These are phyloP conservation scores for Nyctibius grandis DNA, from an alignment of 2,797 vertebrate species.

Conservation along the genomic window DNA sequence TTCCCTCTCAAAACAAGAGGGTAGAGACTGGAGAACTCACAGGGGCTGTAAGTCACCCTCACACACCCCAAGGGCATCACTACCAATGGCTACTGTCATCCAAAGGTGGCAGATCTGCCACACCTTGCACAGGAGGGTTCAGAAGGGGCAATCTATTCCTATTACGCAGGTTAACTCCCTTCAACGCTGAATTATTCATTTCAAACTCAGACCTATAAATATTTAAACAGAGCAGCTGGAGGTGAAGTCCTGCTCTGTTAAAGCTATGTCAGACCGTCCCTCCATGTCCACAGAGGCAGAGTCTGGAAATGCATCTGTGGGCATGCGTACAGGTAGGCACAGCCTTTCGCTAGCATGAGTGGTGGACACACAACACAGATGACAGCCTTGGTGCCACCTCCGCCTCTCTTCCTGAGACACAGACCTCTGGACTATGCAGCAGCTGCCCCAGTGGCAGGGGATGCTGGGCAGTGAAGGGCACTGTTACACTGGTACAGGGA, in stretches of 20 bases:
- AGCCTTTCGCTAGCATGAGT: background rate
- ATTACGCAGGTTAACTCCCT: background rate
- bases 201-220: background rate
- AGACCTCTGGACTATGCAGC: background rate
- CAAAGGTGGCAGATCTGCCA: background rate
- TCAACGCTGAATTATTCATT: background rate
- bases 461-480: background rate
- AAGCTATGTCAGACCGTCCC: background rate
- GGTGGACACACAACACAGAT: rapidly evolving
- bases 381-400: background rate
- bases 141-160: background rate
- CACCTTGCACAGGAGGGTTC: background rate
- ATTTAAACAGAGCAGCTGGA: background rate
- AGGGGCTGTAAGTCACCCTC: background rate
- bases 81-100: background rate
- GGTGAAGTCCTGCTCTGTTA: background rate
- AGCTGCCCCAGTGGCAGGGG: background rate
- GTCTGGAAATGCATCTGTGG: background rate
- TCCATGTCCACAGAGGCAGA: background rate
- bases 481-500: background rate
- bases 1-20: background rate
- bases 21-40: background rate
- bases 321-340: background rate
- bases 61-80: background rate
- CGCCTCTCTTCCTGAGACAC: background rate